A percentile compares a stretch with the other conserved stretches of the same genome.
Evolutionary conservation across 2,797 vertebrate genomes (phyloP).

Genomic region (Chaetodon trifasciatus): DNA sequence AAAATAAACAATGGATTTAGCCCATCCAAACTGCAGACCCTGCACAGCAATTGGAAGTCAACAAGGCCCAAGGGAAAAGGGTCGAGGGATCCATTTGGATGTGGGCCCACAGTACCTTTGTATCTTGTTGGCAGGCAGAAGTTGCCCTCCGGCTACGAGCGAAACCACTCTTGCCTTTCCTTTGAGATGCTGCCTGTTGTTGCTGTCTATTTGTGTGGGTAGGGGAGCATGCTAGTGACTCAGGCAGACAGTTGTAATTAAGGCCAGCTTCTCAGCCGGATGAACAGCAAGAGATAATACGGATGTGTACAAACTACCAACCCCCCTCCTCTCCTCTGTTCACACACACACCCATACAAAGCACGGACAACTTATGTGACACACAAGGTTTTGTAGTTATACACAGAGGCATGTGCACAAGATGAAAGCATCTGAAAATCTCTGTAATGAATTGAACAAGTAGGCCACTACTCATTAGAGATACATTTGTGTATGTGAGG

Average conservation of each 20-base stretch:
- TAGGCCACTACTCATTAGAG: slow-evolving; percentile 82
- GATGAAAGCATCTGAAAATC: slow-evolving; percentile 74
- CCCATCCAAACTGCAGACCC: slow-evolving; percentile 59
- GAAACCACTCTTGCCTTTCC: slow-evolving; percentile 66
- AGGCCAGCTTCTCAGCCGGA: slow-evolving; percentile 74
- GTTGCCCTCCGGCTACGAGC: slow-evolving; percentile 68
- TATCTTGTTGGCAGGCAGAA: slow-evolving; percentile 66
- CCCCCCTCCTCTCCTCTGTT: slow-evolving; percentile 3
- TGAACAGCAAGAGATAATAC: slow-evolving; percentile 77
- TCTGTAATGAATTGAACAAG: slow-evolving; percentile 81
- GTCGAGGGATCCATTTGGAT: slow-evolving; percentile 71
- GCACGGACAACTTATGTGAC: slow-evolving; percentile 58
- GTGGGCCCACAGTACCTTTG: slow-evolving; percentile 71
- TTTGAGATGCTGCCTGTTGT: slow-evolving; percentile 73
- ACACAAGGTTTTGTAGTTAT: slow-evolving; percentile 61
- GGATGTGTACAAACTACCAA: slow-evolving; percentile 71
- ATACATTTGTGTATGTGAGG: slow-evolving; percentile 71
- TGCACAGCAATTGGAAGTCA: slow-evolving; percentile 66
- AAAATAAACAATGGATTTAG: slow-evolving; percentile 61
- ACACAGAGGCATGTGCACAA: slow-evolving; percentile 63
- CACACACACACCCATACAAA: slow-evolving; percentile 37
- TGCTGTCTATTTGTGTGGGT: slow-evolving; percentile 73
- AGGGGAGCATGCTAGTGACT: slow-evolving; percentile 73
- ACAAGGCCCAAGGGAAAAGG: slow-evolving; percentile 67
- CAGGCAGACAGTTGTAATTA: slow-evolving; percentile 80